Conservation (phyloP, 1,140 invertebrate species). For the Dendroctonus ponderosae region DNA sequence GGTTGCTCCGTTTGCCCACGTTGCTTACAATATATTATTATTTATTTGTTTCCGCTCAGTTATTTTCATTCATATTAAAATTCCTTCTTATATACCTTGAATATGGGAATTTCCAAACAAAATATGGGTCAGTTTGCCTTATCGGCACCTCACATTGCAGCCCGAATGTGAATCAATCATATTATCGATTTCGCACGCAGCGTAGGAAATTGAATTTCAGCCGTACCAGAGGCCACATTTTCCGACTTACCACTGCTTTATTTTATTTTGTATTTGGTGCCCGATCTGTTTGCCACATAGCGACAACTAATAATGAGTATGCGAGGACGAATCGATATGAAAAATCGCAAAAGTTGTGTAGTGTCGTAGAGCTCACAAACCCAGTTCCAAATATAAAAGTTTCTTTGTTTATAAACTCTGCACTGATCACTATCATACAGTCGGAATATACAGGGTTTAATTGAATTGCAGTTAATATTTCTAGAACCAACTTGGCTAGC, state of each 20-base stretch:
- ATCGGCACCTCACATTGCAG: slow-evolving; percentile 26
- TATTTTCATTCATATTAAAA: slow-evolving; percentile 32
- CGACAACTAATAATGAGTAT: no score
- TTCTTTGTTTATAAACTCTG: no score
- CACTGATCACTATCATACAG: no score
- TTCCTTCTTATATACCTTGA: slow-evolving; percentile 14
- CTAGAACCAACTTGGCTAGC: no score
- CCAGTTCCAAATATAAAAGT: no score
- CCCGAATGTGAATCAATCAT: slow-evolving; percentile 32
- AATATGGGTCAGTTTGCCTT: slow-evolving; percentile 31
- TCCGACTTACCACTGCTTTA: neutral
- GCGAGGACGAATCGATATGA: no score
- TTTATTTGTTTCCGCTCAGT: slow-evolving; percentile 23
- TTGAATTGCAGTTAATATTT: no score
- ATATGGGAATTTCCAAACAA: slow-evolving; percentile 23
- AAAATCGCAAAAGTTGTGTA: no score
- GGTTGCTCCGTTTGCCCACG: no score
- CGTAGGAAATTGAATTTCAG: slow-evolving; percentile 31
- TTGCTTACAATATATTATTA: slow-evolving; percentile 10
- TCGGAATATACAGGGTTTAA: no score
- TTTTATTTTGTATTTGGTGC: slow-evolving; percentile 10
- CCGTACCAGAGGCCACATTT: slow-evolving; percentile 19
- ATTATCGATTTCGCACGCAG: slow-evolving; percentile 22
- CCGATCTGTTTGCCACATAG: no score
- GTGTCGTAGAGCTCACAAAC: no score